Conservation (phyloP, 2,113 vertebrate species). For the Stigmatopora argus region DNA sequence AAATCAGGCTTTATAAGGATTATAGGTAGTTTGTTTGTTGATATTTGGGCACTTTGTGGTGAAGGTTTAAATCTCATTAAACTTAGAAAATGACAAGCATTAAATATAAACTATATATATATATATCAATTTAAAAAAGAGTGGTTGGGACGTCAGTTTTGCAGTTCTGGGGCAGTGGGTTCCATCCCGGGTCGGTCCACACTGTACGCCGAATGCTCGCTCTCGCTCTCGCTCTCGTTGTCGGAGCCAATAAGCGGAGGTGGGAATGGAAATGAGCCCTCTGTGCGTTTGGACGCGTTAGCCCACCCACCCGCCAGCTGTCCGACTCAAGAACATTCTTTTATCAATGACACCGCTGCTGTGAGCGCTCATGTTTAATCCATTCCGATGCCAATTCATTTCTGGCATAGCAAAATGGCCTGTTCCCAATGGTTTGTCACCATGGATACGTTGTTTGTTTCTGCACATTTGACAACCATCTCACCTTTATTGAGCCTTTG, state of each 20-base stretch:
- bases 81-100: too few relatives aligned
- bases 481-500: constrained; percentile 8
- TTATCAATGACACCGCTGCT: constrained; percentile 15
- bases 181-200: too few relatives aligned
- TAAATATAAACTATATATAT: too few relatives aligned
- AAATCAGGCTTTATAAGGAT: too few relatives aligned
- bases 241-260: constrained; percentile 30
- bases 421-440: constrained; percentile 38
- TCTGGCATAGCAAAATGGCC: constrained; percentile 36
- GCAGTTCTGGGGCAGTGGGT: too few relatives aligned
- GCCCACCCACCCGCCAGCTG: constrained; percentile 8
- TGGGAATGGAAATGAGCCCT: constrained; percentile 22
- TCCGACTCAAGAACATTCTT: constrained; percentile 15
- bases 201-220: constrained; percentile 8
- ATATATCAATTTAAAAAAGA: too few relatives aligned
- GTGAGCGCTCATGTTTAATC: constrained; percentile 33
- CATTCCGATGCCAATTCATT: constrained; percentile 30
- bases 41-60: too few relatives aligned
- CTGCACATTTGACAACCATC: constrained; percentile 1
- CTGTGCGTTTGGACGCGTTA: not conserved
- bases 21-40: too few relatives aligned
- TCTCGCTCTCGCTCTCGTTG: constrained; percentile 18
- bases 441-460: constrained; percentile 24
- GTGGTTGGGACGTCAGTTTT: too few relatives aligned
- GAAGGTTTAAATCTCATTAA: too few relatives aligned